phyloP scores from a whole-genome alignment of 2,797 vertebrate genomes.

The Erithacus rubecula region DNA sequence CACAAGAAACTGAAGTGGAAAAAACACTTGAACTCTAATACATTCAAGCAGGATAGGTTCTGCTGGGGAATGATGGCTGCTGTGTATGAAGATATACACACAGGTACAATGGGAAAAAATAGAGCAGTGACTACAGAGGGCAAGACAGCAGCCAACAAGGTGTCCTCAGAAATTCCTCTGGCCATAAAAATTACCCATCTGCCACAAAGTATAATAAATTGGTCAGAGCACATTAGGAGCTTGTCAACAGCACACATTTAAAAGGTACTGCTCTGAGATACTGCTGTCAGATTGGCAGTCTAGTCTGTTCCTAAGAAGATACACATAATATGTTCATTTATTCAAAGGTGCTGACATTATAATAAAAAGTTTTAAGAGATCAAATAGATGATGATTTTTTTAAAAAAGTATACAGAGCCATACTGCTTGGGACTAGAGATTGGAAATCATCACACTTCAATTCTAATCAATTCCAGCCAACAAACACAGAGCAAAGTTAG shows the following conservation, averaged over 20 bases:
- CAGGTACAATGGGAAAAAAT: fast-evolving
- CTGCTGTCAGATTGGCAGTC: not conserved
- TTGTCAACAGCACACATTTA: not conserved
- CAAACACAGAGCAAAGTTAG: not conserved
- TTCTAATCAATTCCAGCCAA: not conserved
- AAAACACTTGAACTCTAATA: not conserved
- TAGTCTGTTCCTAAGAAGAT: not conserved
- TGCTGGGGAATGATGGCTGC: not conserved
- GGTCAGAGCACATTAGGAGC: not conserved
- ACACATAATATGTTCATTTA: not conserved
- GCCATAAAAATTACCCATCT: not conserved
- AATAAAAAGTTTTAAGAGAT: not conserved
- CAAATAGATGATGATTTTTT: not conserved
- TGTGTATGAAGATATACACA: not conserved
- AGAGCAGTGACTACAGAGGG: not conserved
- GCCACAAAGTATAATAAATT: not conserved
- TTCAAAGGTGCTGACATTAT: not conserved
- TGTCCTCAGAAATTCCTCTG: not conserved
- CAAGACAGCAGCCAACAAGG: not conserved
- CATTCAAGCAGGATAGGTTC: not conserved
- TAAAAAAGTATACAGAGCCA: not conserved
- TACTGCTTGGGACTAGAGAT: not conserved
- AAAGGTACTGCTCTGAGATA: not conserved
- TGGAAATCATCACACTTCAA: not conserved
- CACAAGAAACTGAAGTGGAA: not conserved